A percentile compares a stretch with the other conserved stretches of the same genome.
phyloP scores from a whole-genome alignment of 2,888 invertebrate species.

The Pristionchus japonicus region DNA sequence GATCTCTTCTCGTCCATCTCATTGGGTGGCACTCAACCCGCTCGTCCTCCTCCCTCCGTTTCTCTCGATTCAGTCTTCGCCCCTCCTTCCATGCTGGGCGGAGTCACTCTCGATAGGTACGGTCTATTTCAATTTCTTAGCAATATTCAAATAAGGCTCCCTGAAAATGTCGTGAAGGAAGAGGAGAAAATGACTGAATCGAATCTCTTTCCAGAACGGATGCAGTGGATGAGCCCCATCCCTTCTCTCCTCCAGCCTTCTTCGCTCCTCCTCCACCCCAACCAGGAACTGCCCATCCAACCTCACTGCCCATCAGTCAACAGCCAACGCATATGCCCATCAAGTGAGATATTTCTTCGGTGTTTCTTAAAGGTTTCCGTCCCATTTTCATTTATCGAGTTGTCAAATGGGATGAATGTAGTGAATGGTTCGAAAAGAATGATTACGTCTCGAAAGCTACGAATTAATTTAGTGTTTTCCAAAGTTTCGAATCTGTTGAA shows the following conservation, averaged over 20 bases:
- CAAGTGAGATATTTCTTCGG: not conserved
- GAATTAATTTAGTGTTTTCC: no score
- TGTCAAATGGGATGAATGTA: not conserved
- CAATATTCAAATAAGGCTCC: not conserved
- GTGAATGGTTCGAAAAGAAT: not conserved
- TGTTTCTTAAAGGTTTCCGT: not conserved
- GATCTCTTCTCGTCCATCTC: slow-evolving; percentile 24
- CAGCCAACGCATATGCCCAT: slow-evolving; percentile 31
- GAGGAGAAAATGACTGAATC: not conserved
- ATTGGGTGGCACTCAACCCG: not conserved
- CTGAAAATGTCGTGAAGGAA: not conserved
- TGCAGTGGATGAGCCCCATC: slow-evolving; percentile 42
- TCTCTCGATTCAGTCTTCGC: slow-evolving; percentile 46
- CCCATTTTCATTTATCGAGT: not conserved
- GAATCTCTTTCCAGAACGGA: not conserved
- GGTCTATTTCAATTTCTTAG: not conserved
- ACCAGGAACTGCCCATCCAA: slow-evolving; percentile 12
- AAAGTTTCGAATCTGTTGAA: no score
- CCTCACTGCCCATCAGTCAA: not conserved
- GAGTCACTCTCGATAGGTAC: slow-evolving; percentile 17
- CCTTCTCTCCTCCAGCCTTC: slow-evolving; percentile 52
- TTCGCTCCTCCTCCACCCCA: slow-evolving; percentile 53
- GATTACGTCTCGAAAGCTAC: no score
- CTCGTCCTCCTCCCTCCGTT: slow-evolving; percentile 39
- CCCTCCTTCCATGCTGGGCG: slow-evolving; percentile 14